Evolutionary conservation across 2,888 invertebrate species (phyloP).

Genomic region (Vandiemenella viatica): DNA sequence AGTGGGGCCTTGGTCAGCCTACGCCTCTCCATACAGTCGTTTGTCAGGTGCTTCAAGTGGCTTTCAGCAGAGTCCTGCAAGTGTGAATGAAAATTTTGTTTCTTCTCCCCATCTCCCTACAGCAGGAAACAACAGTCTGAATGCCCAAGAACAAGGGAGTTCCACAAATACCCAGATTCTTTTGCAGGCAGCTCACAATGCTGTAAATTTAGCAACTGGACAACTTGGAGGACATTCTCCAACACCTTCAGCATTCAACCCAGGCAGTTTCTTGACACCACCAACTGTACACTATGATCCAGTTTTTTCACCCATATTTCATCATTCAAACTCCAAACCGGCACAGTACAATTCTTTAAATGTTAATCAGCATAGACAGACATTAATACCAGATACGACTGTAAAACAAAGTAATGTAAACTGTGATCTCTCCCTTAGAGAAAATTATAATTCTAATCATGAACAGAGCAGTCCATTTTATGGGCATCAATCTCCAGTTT

Average conservation of each 20-base stretch:
- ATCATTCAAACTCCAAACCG: conserved; percentile 51
- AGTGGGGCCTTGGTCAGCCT: conserved; percentile 75
- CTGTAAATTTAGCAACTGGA: conserved; percentile 40
- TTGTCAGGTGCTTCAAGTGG: conserved; percentile 53
- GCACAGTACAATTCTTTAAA: conserved; percentile 52
- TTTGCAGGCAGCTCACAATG: conserved; percentile 41
- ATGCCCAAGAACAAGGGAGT: conserved; percentile 20
- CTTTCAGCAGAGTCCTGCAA: conserved; percentile 33
- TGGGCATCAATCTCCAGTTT: conserved; percentile 39
- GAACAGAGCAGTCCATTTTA: conserved; percentile 50
- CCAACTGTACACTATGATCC: conserved; percentile 66
- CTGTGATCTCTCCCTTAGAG: conserved; percentile 39
- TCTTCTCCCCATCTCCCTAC: conserved; percentile 22
- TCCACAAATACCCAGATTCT: conserved; percentile 51
- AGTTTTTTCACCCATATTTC: conserved; percentile 64
- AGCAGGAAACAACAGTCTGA: conserved; percentile 10
- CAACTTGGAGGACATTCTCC: conserved; percentile 24
- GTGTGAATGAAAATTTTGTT: conserved; percentile 27
- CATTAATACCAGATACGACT: conserved; percentile 18
- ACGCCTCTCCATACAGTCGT: conserved; percentile 57
- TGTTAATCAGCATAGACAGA: conserved; percentile 20
- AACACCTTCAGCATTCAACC: conserved; percentile 45
- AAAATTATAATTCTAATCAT: conserved; percentile 35
- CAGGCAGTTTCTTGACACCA: conserved; percentile 58
- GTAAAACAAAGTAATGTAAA: conserved; percentile 40